Percentiles rank a stretch among this genome's conserved stretches.
These are phyloP conservation scores for Saccostrea glomerata DNA, from an alignment of 1,140 invertebrate species.

Conservation along the genomic window DNA sequence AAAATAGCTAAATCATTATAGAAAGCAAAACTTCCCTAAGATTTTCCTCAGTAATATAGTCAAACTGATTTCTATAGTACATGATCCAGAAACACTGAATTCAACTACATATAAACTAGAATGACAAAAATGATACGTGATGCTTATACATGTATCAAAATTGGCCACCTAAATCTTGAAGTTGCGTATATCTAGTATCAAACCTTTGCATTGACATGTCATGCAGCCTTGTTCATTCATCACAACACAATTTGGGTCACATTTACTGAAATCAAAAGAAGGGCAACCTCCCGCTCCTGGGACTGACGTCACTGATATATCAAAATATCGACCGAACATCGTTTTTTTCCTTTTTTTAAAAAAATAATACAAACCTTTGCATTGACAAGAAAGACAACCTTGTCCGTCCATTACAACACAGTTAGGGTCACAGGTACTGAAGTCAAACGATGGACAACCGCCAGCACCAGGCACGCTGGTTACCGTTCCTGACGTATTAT, in stretches of 20 bases:
- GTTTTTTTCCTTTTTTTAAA: background rate
- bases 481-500: background rate
- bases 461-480: conserved; percentile 27
- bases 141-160: background rate
- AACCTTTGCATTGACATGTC: conserved; percentile 36
- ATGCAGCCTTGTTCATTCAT: conserved; percentile 33
- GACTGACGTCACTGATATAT: background rate
- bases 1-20: background rate
- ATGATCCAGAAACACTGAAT: too few relatives aligned
- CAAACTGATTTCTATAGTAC: too few relatives aligned
- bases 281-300: conserved; percentile 29
- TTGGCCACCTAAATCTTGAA: background rate
- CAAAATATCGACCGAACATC: background rate
- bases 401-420: conserved; percentile 16
- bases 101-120: too few relatives aligned
- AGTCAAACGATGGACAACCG: conserved; percentile 18
- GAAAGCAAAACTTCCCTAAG: too few relatives aligned
- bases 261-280: conserved; percentile 25
- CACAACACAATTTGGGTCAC: conserved; percentile 38
- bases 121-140: too few relatives aligned
- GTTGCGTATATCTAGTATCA: background rate
- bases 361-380: background rate
- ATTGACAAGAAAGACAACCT: conserved; percentile 22
- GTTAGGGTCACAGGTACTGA: conserved; percentile 37
- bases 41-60: too few relatives aligned